Evolutionary conservation across 2,113 vertebrate genomes (phyloP).

Genomic region (Hydropotes inermis): DNA sequence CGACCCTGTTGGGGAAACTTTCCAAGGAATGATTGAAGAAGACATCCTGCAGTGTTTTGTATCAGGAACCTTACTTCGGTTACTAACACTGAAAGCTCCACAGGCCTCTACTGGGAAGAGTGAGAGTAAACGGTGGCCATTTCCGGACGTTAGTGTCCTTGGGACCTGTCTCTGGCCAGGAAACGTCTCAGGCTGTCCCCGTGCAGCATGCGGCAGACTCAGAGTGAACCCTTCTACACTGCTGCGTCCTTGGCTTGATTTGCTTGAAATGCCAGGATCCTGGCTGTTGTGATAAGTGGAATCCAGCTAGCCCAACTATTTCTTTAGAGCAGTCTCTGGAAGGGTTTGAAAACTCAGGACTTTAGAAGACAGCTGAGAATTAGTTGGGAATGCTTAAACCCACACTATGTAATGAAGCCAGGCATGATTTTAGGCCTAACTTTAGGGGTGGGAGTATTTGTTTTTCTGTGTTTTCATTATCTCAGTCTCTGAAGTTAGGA

Average conservation of each 20-base stretch:
- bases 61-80: conserved; percentile 36
- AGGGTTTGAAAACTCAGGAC: conserved; percentile 3
- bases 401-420: neutral
- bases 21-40: conserved; percentile 33
- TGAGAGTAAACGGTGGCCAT: neutral
- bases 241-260: neutral
- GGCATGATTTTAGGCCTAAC: neutral
- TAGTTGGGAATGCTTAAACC: neutral
- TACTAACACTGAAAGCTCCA: neutral
- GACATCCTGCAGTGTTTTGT: neutral
- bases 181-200: neutral
- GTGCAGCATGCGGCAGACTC: neutral
- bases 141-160: neutral
- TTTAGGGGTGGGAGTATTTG: neutral
- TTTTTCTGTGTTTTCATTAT: conserved; percentile 18
- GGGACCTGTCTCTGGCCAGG: neutral
- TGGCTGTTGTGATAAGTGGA: neutral
- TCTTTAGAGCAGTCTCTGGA: conserved; percentile 26
- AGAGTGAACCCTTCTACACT: neutral
- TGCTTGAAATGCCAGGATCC: neutral
- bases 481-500: neutral
- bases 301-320: neutral
- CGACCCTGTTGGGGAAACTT: conserved; percentile 15
- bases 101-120: neutral
- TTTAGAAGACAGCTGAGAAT: conserved; percentile 33